Base-by-base conservation (phyloP, 1,140 invertebrate species). In the Orchesella cincta region DNA sequence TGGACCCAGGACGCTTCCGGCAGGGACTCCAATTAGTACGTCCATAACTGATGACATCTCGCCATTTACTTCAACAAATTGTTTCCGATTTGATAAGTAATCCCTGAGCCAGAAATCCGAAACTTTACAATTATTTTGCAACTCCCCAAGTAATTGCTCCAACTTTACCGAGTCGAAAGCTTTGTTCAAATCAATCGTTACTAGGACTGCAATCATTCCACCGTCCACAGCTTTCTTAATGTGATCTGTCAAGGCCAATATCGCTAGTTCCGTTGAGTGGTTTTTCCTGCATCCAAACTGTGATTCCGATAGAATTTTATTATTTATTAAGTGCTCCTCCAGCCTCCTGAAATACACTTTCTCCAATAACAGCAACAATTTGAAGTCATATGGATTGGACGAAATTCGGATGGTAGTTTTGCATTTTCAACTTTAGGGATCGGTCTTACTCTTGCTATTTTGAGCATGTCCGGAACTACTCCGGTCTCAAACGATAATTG, bases 221-320 rank as follows among this genome's bases (percentile, higher is more conserved):
- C 57, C 31, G 34, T 34, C 33, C 31, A 80, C 35, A 31, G 78
- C 35, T 26, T 33, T 75, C 35, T 57, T 36, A 23, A 74, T 33
- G n/a, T 18, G 20, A 18, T 70, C 73, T 31, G 46, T 73, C 5
- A 71, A 3, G 1, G 1, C 51, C 34, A 75, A 34, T 18, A 62
- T 54, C 16, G 52, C 73, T 26, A 39, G 67, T 35, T 76, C 62
- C 14, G 64, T 75, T 23, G 73, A 62, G n/a, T 78, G 62, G 51
- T 31, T n/a, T 2, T 57, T 23, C 31, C 75, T 39, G 26, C 18
- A 78, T 1, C 64, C 70, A 70, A 78, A 78, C 64, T 78, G 73
- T 39, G 33, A 29, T 29, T 75, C 33, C 1, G 20, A 14, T 23
- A 64, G 8, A 26, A 64, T 8, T 64, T 8, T 14, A 14, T 64